Percentiles rank a stretch among this genome's conserved stretches.
Conservation (phyloP, 2,888 invertebrate species). For the Leptogaster cylindrica region DNA sequence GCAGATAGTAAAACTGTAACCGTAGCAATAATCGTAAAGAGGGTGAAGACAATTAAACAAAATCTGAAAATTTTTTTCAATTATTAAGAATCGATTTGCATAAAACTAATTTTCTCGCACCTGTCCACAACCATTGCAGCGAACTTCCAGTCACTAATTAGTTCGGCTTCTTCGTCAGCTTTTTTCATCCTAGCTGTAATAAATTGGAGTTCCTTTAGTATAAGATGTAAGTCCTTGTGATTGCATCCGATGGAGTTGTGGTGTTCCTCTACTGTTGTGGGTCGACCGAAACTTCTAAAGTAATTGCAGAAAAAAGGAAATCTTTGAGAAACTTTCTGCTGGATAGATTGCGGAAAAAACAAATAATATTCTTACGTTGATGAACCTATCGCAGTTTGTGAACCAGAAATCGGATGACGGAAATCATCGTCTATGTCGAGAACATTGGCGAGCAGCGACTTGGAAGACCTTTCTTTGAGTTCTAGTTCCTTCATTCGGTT, state of each 20-base stretch:
- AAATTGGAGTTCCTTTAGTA: conserved; percentile 91
- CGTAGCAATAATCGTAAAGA: conserved; percentile 92
- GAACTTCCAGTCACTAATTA: conserved; percentile 97
- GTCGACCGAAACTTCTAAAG: conserved; percentile 70
- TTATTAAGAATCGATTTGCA: not conserved
- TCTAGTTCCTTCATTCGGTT: conserved; percentile 92
- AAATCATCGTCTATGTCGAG: conserved; percentile 96
- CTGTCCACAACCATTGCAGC: conserved; percentile 98
- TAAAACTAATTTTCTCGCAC: conserved; percentile 55
- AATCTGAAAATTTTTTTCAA: conserved; percentile 67
- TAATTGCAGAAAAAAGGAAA: not conserved
- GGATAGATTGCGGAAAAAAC: not conserved
- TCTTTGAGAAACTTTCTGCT: not conserved
- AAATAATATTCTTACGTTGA: conserved; percentile 65
- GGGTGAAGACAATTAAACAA: conserved; percentile 93
- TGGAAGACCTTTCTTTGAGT: conserved; percentile 91
- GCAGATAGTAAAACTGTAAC: conserved; percentile 90
- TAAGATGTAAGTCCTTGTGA: conserved; percentile 86
- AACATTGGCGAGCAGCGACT: conserved; percentile 92
- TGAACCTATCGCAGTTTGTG: conserved; percentile 68
- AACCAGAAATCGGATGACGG: conserved; percentile 71
- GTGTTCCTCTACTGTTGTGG: conserved; percentile 77
- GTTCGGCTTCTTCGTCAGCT: conserved; percentile 90
- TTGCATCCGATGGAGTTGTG: conserved; percentile 71
- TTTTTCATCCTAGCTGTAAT: conserved; percentile 94